These are phyloP conservation scores for Apogon hyalosoma DNA, from an alignment of 2,797 vertebrate species.

Conservation along the genomic window DNA sequence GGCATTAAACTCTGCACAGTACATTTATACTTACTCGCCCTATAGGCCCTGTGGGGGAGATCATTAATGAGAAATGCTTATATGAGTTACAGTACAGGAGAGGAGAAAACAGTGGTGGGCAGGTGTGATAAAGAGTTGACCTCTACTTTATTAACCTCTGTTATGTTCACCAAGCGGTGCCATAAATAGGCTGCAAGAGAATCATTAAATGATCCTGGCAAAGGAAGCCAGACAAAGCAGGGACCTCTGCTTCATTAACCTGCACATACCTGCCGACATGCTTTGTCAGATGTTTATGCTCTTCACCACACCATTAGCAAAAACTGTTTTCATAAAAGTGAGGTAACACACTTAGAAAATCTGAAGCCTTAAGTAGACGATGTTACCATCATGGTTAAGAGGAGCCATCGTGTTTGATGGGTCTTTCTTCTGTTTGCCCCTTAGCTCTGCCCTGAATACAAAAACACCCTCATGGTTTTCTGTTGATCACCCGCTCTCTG, in stretches of 20 bases:
- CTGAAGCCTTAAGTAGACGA: conserved; percentile 21
- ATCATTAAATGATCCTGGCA: conserved; percentile 61
- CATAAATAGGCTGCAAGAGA: conserved; percentile 67
- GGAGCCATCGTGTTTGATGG: conserved; percentile 16
- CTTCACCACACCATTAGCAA: conserved; percentile 33
- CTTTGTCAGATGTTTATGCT: conserved; percentile 38
- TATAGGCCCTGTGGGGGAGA: conserved; percentile 53
- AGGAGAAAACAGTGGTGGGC: conserved; percentile 50
- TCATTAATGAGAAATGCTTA: conserved; percentile 67
- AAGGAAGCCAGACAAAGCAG: conserved; percentile 39
- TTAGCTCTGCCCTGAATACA: conserved; percentile 42
- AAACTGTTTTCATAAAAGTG: conserved; percentile 16
- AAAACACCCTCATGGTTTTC: conserved; percentile 33
- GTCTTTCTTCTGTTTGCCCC: conserved; percentile 51
- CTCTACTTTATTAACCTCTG: conserved; percentile 77
- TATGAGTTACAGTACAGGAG: conserved; percentile 46
- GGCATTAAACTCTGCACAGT: conserved; percentile 62
- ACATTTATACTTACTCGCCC: conserved; percentile 54
- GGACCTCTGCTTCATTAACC: conserved; percentile 67
- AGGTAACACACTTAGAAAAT: not conserved
- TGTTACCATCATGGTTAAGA: conserved; percentile 14
- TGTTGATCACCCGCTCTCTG: conserved; percentile 20
- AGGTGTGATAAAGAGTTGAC: conserved; percentile 74
- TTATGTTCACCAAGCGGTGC: conserved; percentile 68
- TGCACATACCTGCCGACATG: conserved; percentile 36